Percentiles rank a stretch among this genome's conserved stretches.
phyloP scores from a whole-genome alignment of 1,140 invertebrate genomes.

The Procambarus clarkii region DNA sequence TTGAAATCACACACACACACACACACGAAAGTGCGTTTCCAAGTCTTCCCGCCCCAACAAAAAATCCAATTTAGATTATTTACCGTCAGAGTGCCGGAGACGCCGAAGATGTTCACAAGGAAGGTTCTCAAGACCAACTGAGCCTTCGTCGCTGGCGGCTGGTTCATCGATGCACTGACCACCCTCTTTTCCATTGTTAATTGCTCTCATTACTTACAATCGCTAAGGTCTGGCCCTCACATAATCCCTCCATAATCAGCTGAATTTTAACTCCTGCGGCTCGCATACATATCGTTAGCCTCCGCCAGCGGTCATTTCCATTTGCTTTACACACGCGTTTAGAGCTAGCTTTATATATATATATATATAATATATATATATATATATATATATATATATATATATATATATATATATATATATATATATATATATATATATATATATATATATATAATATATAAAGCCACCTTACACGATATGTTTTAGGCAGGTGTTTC shows the following conservation, averaged over 20 bases:
- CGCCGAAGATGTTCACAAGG: conserved; percentile 30
- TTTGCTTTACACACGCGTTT: conserved; percentile 38
- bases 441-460: too few species aligned
- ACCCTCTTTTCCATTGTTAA: conserved; percentile 54
- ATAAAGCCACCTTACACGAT: not conserved
- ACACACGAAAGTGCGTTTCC: too few species aligned
- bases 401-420: too few species aligned
- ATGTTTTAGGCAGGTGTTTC: not conserved
- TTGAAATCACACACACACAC: too few species aligned
- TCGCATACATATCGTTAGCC: conserved; percentile 46
- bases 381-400: too few species aligned
- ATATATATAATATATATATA: too few species aligned
- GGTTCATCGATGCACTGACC: conserved; percentile 53
- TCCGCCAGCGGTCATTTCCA: conserved; percentile 49
- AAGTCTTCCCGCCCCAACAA: too few species aligned
- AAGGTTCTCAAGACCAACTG: conserved; percentile 42
- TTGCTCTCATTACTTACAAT: conserved; percentile 56
- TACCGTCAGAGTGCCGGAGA: not conserved
- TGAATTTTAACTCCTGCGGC: conserved; percentile 43
- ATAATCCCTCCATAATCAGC: conserved; percentile 56
- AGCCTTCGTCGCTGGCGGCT: conserved; percentile 28
- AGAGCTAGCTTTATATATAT: not conserved
- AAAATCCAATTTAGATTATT: not conserved
- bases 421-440: too few species aligned
- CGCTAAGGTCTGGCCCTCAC: conserved; percentile 39